These are phyloP conservation scores for Tigriopus californicus DNA, from an alignment of 2,888 invertebrate species.

Conservation along the genomic window DNA sequence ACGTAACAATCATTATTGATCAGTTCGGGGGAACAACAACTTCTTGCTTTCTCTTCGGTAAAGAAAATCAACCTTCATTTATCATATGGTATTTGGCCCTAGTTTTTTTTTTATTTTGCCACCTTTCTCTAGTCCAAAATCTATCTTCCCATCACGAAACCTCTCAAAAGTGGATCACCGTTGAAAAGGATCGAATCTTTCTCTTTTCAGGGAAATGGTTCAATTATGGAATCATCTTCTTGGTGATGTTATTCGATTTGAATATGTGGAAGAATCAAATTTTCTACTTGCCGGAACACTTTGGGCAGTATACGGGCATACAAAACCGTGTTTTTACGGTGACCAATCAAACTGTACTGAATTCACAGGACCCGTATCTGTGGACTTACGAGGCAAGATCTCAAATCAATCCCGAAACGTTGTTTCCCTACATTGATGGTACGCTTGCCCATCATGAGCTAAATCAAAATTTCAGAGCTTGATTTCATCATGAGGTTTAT, in stretches of 20 bases:
- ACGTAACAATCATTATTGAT: too few relatives aligned
- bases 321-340: constrained; percentile 27
- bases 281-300: constrained; percentile 31
- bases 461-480: neutral
- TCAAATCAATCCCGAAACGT: constrained; percentile 28
- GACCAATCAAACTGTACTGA: constrained; percentile 23
- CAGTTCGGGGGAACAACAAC: too few relatives aligned
- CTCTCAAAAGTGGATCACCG: too few relatives aligned
- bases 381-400: constrained; percentile 28
- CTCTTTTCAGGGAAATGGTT: constrained; percentile 32
- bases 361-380: constrained; percentile 23
- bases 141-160: too few relatives aligned
- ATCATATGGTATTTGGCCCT: too few relatives aligned
- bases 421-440: constrained; percentile 25
- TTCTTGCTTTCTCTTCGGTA: too few relatives aligned
- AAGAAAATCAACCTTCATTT: too few relatives aligned
- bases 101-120: too few relatives aligned
- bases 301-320: constrained; percentile 31
- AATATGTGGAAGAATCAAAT: constrained; percentile 38
- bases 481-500: neutral
- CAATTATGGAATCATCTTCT: constrained; percentile 33
- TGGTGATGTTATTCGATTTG: constrained; percentile 33
- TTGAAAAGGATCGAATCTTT: neutral
- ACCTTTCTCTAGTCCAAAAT: neutral
- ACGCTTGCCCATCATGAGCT: constrained; percentile 8